A percentile compares a stretch with the other conserved stretches of the same genome.
These are phyloP conservation scores for Hylaea fasciaria DNA, from an alignment of 2,888 invertebrate species.

Conservation along the genomic window DNA sequence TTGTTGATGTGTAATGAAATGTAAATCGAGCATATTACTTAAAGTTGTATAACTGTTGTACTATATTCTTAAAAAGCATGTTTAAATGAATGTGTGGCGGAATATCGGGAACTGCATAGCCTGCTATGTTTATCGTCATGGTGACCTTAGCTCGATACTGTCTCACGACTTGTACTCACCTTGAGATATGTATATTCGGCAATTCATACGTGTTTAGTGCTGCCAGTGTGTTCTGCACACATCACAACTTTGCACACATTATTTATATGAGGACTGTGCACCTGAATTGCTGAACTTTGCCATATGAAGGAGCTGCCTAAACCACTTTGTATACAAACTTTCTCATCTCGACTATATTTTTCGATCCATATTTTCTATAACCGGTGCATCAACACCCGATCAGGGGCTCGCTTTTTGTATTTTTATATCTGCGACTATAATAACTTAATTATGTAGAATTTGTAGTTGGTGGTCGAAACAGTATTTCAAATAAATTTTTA, in stretches of 20 bases:
- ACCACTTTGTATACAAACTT: slow-evolving; percentile 35
- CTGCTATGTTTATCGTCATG: slow-evolving; percentile 9
- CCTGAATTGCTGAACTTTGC: slow-evolving; percentile 27
- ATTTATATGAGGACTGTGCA: slow-evolving; percentile 18
- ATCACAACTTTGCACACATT: slow-evolving; percentile 25
- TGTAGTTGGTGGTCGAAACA: slow-evolving; percentile 62
- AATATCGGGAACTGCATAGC: slow-evolving; percentile 20
- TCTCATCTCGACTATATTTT: slow-evolving; percentile 77
- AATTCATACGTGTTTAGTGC: slow-evolving; percentile 24
- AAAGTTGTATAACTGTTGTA: slow-evolving; percentile 30
- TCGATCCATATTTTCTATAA: slow-evolving; percentile 67
- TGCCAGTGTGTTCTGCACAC: slow-evolving; percentile 14
- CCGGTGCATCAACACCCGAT: slow-evolving; percentile 67
- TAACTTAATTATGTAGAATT: slow-evolving; percentile 55
- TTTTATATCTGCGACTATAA: slow-evolving; percentile 78
- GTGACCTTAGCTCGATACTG: slow-evolving; percentile 2
- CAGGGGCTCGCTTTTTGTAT: slow-evolving; percentile 82
- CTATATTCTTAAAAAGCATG: slow-evolving; percentile 20
- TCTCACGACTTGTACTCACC: slow-evolving; percentile 3
- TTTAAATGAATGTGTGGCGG: slow-evolving; percentile 15
- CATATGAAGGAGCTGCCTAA: slow-evolving; percentile 27
- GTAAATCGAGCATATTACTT: slow-evolving; percentile 20
- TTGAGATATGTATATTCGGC: slow-evolving; percentile 18
- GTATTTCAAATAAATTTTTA: slow-evolving; percentile 66
- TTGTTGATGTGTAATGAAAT: slow-evolving; percentile 21